Percentiles rank a stretch among this genome's conserved stretches.
Evolutionary conservation across 2,888 invertebrate genomes (phyloP).

Genomic region (Orchesellides sinensis): DNA sequence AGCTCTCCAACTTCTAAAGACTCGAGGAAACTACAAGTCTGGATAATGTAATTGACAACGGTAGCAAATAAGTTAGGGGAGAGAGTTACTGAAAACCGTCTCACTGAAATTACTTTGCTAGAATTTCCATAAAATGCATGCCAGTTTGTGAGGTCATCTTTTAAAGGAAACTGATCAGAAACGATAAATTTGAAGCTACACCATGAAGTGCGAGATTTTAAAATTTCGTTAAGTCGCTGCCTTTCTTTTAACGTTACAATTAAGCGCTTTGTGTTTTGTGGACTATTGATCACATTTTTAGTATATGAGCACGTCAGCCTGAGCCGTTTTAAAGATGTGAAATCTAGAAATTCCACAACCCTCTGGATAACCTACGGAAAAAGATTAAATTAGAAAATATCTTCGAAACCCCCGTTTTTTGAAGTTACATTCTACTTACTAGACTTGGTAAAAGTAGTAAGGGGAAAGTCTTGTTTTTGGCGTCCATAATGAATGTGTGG

Average conservation of each 20-base stretch:
- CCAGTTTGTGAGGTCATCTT: background rate
- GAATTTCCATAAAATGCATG: background rate
- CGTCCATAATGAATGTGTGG: background rate
- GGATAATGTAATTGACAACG: background rate
- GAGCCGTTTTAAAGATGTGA: background rate
- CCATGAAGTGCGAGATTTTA: background rate
- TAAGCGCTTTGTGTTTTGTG: background rate
- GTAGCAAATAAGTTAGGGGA: background rate
- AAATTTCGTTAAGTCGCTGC: background rate
- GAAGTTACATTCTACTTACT: background rate
- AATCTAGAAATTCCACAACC: background rate
- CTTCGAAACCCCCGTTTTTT: background rate
- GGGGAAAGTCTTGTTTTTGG: background rate
- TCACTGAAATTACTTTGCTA: background rate
- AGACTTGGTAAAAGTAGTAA: background rate
- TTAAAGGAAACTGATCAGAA: slow-evolving; percentile 2
- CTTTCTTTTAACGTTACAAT: background rate
- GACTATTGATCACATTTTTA: background rate
- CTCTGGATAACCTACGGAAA: background rate
- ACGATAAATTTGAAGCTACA: background rate
- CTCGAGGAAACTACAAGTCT: background rate
- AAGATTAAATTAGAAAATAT: background rate
- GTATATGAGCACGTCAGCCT: background rate
- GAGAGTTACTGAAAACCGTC: background rate
- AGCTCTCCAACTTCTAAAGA: background rate